Evolutionary conservation across 53 echinoderm and acorn worm genomes (phyloP).

Genomic region (Holothuria leucospilota): DNA sequence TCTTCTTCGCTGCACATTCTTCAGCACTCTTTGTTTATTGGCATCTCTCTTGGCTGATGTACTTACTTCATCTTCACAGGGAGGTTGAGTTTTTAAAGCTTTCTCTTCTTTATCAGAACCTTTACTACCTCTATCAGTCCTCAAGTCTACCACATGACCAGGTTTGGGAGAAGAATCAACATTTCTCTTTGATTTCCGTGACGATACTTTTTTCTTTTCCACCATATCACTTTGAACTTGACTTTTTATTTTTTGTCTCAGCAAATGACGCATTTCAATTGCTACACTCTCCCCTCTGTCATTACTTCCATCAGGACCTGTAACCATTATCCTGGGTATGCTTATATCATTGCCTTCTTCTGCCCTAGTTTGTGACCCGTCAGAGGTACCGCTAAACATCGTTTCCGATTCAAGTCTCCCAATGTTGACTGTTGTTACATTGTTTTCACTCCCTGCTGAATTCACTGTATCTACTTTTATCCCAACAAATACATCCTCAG

Average conservation of each 20-base stretch:
- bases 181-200: background rate
- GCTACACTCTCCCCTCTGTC: conserved; percentile 22
- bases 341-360: background rate
- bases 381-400: background rate
- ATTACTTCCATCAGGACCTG: background rate
- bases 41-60: no score
- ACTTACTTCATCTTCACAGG: no score
- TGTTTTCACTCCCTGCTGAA: background rate
- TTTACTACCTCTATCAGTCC: conserved; percentile 19
- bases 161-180: conserved; percentile 54
- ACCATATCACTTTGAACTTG: background rate
- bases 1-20: no score
- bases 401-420: background rate
- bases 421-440: background rate
- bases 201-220: conserved; percentile 30
- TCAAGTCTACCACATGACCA: conserved; percentile 67
- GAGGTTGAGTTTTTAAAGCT: no score
- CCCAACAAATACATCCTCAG: conserved; percentile 51
- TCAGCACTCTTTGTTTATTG: no score
- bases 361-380: background rate
- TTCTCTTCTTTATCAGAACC: background rate
- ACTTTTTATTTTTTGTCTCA: conserved; percentile 29
- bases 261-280: conserved; percentile 34
- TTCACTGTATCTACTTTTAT: conserved; percentile 37
- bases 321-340: conserved; percentile 24